Percentiles rank a stretch among this genome's conserved stretches.
These are phyloP conservation scores for Bungarus multicinctus DNA, from an alignment of 2,113 vertebrate genomes.

Conservation along the genomic window DNA sequence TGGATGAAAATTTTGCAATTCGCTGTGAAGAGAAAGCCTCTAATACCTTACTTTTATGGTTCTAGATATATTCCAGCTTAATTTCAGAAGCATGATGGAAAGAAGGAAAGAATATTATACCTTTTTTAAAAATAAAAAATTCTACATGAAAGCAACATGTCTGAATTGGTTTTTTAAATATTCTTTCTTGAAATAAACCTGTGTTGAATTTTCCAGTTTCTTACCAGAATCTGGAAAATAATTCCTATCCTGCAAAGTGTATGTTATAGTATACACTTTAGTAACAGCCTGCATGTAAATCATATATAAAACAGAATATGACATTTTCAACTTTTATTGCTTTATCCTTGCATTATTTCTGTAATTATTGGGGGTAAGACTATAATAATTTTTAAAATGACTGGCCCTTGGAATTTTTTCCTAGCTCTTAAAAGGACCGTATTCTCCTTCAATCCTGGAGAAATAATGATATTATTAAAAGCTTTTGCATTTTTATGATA, in stretches of 20 bases:
- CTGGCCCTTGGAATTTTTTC: not conserved
- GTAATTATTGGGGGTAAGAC: not conserved
- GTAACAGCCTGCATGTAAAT: not conserved
- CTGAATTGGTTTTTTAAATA: not conserved
- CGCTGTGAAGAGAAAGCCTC: not conserved
- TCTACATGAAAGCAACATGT: not conserved
- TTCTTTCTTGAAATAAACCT: not conserved
- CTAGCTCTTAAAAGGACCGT: not conserved
- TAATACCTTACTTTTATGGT: not conserved
- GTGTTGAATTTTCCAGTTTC: not conserved
- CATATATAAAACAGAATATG: not conserved
- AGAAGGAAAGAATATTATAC: not conserved
- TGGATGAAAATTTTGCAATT: not conserved
- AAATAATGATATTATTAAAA: not conserved
- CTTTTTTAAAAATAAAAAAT: not conserved
- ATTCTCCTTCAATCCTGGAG: not conserved
- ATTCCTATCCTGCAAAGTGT: not conserved
- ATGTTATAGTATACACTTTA: not conserved
- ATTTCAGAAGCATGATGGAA: not conserved
- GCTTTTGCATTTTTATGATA: not conserved
- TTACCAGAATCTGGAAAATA: not conserved
- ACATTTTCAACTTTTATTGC: not conserved
- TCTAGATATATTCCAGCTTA: not conserved
- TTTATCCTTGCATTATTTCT: not conserved
- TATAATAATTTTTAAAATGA: not conserved